These are phyloP conservation scores for Zoroaster sp. DNA, from an alignment of 53 echinoderm and acorn worm genomes.

Conservation along the genomic window DNA sequence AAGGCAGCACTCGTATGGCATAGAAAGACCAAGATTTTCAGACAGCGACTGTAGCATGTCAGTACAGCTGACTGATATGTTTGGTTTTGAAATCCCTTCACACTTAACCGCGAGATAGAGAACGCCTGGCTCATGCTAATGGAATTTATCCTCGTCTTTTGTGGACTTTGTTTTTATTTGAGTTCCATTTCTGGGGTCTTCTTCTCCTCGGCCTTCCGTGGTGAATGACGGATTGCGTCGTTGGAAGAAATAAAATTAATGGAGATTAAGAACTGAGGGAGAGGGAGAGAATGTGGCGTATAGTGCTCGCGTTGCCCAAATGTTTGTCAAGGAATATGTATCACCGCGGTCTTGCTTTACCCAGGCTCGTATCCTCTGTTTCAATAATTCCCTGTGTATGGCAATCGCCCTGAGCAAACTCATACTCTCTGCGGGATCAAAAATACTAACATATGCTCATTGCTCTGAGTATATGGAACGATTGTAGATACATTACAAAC, in stretches of 20 bases:
- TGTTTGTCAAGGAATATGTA: slow-evolving; percentile 49
- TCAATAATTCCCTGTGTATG: slow-evolving; percentile 27
- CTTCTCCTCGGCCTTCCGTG: not conserved
- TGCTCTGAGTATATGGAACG: not conserved
- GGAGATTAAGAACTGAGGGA: not conserved
- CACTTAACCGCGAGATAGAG: slow-evolving; percentile 11
- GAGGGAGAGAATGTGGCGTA: not conserved
- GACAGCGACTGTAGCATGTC: slow-evolving; percentile 28
- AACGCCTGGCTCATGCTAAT: not conserved
- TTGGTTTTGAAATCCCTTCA: slow-evolving; percentile 50
- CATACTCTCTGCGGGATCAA: not conserved
- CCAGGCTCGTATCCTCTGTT: slow-evolving; percentile 9
- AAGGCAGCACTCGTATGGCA: not conserved
- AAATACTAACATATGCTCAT: not conserved
- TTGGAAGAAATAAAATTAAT: slow-evolving; percentile 33
- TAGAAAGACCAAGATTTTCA: not conserved
- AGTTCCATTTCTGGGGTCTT: not conserved
- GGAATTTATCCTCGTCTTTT: slow-evolving; percentile 15
- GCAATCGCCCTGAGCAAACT: not conserved
- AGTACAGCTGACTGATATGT: slow-evolving; percentile 50
- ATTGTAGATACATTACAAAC: slow-evolving; percentile 10
- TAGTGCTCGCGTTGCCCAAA: slow-evolving; percentile 12
- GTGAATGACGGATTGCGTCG: slow-evolving; percentile 40
- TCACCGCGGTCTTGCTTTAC: slow-evolving; percentile 1
- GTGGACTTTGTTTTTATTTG: slow-evolving; percentile 1